Conservation (phyloP, 2,888 invertebrate species). For the Agrochola litura region DNA sequence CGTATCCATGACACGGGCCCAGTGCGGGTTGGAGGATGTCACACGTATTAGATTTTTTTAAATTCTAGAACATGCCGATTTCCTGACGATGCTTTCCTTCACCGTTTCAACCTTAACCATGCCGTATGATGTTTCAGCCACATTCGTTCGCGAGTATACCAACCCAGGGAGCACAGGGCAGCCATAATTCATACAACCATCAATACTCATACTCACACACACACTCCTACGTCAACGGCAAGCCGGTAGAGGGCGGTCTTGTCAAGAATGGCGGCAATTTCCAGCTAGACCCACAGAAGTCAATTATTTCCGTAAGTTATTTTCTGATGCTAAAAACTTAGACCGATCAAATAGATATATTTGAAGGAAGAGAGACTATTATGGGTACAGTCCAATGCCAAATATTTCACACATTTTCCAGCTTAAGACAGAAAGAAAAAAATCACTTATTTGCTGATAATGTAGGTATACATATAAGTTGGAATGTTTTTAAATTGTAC, state of each 20-base stretch:
- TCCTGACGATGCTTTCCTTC: no score
- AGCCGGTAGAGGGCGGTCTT: conserved; percentile 6
- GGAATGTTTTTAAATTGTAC: no score
- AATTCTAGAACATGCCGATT: no score
- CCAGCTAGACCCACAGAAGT: conserved; percentile 51
- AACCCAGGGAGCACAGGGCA: not conserved
- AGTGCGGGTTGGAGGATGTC: not conserved
- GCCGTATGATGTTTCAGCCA: conserved; percentile 21
- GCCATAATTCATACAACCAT: conserved; percentile 33
- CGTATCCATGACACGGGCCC: no score
- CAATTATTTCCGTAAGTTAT: conserved; percentile 28
- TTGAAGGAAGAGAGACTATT: not conserved
- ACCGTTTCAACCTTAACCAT: not conserved
- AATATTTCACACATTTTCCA: not conserved
- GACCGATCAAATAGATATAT: not conserved
- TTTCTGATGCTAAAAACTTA: not conserved
- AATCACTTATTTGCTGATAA: no score
- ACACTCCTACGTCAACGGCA: conserved; percentile 29
- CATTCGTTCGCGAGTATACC: not conserved
- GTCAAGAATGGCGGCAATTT: conserved; percentile 59
- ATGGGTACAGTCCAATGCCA: not conserved
- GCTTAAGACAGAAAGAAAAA: no score
- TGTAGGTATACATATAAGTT: no score
- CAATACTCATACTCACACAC: conserved; percentile 38
- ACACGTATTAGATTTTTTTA: not conserved